Conservation (phyloP, 2,113 vertebrate species). For the Mus musculus region DNA sequence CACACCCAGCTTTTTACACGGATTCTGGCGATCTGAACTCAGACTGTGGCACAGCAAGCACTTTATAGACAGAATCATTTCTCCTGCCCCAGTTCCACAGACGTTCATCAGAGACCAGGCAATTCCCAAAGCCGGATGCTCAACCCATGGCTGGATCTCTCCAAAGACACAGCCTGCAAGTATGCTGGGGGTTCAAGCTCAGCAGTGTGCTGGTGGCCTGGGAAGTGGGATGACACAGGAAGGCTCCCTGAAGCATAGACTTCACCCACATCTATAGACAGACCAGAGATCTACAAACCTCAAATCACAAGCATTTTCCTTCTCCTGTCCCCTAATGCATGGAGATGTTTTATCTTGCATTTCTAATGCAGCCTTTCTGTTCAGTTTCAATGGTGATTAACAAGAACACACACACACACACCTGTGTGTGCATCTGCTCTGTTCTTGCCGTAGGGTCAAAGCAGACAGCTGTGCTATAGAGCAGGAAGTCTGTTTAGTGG, state of each 20-base stretch:
- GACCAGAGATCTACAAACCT: background rate
- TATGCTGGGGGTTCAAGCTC: too few species aligned
- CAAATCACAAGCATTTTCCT: too few species aligned
- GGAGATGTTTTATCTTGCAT: background rate
- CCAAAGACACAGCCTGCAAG: background rate
- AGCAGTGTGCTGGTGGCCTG: fast-evolving
- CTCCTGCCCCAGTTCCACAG: background rate
- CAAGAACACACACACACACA: background rate
- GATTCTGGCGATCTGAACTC: background rate
- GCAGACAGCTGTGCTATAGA: background rate
- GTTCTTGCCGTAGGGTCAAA: too few species aligned
- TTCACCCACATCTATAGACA: background rate
- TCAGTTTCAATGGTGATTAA: background rate
- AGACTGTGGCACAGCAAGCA: background rate
- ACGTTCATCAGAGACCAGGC: background rate
- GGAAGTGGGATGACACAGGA: too few species aligned
- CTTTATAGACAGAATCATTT: background rate
- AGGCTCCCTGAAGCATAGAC: background rate
- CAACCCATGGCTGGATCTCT: background rate
- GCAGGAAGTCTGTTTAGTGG: background rate
- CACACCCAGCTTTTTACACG: too few species aligned
- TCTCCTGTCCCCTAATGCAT: background rate
- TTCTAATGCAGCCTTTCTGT: background rate
- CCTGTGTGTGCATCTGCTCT: background rate
- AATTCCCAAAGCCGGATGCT: background rate